A percentile compares a stretch with the other conserved stretches of the same genome.
These are phyloP conservation scores for Eriocheir sinensis DNA, from an alignment of 1,140 invertebrate species.

Conservation along the genomic window DNA sequence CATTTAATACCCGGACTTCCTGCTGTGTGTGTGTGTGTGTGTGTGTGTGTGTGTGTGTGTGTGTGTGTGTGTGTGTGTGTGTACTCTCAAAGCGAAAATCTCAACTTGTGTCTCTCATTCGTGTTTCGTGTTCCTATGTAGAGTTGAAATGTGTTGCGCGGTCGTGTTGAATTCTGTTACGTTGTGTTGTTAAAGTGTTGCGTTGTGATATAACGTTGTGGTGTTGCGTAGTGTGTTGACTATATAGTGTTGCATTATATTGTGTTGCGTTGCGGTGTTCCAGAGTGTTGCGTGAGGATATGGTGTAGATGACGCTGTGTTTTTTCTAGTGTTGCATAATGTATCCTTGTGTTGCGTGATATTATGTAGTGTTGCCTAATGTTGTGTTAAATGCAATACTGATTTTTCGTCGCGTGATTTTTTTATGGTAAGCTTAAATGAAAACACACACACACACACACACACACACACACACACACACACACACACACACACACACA, in stretches of 20 bases:
- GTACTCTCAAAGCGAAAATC: too few relatives aligned
- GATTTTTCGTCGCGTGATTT: background rate
- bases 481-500: background rate
- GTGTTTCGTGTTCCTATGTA: background rate
- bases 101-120: too few relatives aligned
- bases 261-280: background rate
- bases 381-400: too few relatives aligned
- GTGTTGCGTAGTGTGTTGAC: background rate
- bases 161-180: too few relatives aligned
- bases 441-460: background rate
- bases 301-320: background rate
- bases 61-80: too few relatives aligned
- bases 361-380: background rate
- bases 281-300: background rate
- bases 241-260: background rate
- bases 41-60: too few relatives aligned
- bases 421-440: background rate
- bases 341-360: background rate
- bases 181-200: background rate
- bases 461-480: background rate
- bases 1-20: too few relatives aligned
- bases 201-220: background rate
- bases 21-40: too few relatives aligned
- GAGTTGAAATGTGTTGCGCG: background rate
- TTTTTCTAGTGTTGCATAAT: background rate